A percentile compares a stretch with the other conserved stretches of the same genome.
Conservation (phyloP, 2,888 invertebrate genomes). For the Cheilosia scutellata region DNA sequence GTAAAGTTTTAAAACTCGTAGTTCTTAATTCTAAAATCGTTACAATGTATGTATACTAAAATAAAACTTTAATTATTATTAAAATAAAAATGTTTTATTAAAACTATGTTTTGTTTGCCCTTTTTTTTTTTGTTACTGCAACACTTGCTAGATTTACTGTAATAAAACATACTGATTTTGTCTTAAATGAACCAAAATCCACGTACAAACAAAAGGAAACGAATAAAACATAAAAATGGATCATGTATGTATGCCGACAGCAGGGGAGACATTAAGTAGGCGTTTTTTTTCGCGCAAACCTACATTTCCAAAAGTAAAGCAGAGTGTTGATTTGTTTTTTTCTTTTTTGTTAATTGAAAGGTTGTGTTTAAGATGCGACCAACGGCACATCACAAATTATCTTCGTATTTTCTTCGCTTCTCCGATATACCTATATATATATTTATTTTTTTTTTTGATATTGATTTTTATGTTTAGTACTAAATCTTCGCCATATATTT, state of each 20-base stretch:
- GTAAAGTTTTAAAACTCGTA: slow-evolving; percentile 66
- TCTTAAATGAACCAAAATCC: slow-evolving; percentile 2
- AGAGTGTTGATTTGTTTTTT: slow-evolving; percentile 10
- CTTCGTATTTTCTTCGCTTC: slow-evolving; percentile 21
- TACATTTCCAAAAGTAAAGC: slow-evolving; percentile 15
- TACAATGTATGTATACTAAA: slow-evolving; percentile 58
- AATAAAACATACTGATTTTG: slow-evolving; percentile 3
- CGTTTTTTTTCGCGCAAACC: slow-evolving; percentile 14
- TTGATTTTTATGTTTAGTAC: slow-evolving; percentile 47
- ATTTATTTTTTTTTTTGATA: slow-evolving; percentile 38
- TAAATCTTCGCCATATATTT: slow-evolving; percentile 62
- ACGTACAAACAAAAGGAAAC: slow-evolving; percentile 11
- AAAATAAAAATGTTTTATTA: slow-evolving; percentile 57
- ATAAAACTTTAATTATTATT: slow-evolving; percentile 54
- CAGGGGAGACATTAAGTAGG: not conserved
- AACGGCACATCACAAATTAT: slow-evolving; percentile 81
- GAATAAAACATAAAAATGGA: slow-evolving; percentile 13
- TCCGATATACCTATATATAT: slow-evolving; percentile 18
- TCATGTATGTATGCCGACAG: not conserved
- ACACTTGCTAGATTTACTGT: not conserved
- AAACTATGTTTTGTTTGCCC: slow-evolving; percentile 22
- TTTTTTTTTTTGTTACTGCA: slow-evolving; percentile 3
- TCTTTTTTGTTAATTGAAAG: slow-evolving; percentile 74
- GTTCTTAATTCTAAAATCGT: slow-evolving; percentile 58
- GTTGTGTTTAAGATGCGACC: slow-evolving; percentile 83